Evolutionary conservation across 2,113 vertebrate genomes (phyloP).

Genomic region (Urocitellus parryii): DNA sequence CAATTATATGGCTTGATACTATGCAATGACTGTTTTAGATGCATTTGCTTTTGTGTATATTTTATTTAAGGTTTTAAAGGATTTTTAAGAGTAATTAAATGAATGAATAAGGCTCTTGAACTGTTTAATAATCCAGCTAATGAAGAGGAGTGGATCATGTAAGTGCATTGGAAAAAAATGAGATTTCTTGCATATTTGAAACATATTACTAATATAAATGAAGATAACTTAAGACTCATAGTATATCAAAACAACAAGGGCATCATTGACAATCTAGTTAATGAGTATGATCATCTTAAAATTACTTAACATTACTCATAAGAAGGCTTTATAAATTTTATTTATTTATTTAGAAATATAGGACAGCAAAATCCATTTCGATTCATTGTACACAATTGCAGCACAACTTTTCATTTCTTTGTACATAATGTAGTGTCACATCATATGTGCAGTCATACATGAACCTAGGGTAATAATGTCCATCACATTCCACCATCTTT

Average conservation of each 20-base stretch:
- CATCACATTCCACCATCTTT: too few relatives aligned
- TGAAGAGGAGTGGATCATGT: not conserved
- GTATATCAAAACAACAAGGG: not conserved
- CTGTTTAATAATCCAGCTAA: constrained; percentile 30
- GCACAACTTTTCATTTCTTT: too few relatives aligned
- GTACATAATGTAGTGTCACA: too few relatives aligned
- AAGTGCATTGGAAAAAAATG: not conserved
- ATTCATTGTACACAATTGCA: too few relatives aligned
- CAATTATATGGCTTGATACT: not conserved
- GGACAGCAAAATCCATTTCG: too few relatives aligned
- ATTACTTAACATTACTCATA: not conserved
- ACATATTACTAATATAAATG: not conserved
- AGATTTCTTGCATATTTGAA: constrained; percentile 12
- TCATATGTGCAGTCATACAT: too few relatives aligned
- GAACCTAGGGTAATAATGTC: too few relatives aligned
- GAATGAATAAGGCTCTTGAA: constrained; percentile 32
- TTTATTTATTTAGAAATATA: too few relatives aligned
- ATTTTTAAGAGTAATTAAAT: constrained; percentile 46
- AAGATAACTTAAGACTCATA: constrained; percentile 12
- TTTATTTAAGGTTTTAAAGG: constrained; percentile 28
- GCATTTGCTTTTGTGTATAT: not conserved
- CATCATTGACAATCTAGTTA: not conserved
- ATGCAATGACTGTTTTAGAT: not conserved
- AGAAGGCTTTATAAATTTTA: not conserved
- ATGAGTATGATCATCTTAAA: not conserved